Conservation (phyloP, 1,140 invertebrate genomes). For the Drosophila mauritiana region DNA sequence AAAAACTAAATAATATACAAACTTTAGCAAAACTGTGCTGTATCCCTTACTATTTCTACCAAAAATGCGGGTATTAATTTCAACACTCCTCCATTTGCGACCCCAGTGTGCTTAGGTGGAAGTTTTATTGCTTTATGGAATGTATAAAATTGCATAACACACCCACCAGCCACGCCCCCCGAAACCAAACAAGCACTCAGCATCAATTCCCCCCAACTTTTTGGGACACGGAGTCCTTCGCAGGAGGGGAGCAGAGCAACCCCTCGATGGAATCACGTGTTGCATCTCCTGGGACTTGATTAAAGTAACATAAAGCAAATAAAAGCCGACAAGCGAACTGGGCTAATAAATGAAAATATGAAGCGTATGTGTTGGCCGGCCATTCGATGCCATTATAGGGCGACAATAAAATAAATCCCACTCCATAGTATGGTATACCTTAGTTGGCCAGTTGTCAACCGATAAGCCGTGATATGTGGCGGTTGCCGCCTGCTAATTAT, state of each 20-base stretch:
- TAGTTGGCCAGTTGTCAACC: slow-evolving; percentile 39
- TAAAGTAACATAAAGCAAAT: slow-evolving; percentile 82
- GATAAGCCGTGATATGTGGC: slow-evolving; percentile 50
- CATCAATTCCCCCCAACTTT: slow-evolving; percentile 6
- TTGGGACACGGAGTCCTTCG: neutral
- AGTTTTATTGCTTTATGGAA: slow-evolving; percentile 76
- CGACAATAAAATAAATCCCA: slow-evolving; percentile 22
- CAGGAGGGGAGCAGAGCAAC: slow-evolving; percentile 27
- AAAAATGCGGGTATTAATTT: slow-evolving; percentile 18
- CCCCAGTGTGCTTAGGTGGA: slow-evolving; percentile 50
- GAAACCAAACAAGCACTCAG: slow-evolving; percentile 4
- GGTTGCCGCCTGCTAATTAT: slow-evolving; percentile 68
- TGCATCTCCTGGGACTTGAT: slow-evolving; percentile 84
- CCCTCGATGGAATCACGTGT: slow-evolving; percentile 76
- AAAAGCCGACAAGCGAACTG: slow-evolving; percentile 60
- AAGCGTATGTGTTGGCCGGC: slow-evolving; percentile 55
- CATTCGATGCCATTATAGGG: slow-evolving; percentile 39
- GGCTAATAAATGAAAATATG: slow-evolving; percentile 83
- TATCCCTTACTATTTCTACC: neutral
- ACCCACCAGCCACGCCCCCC: slow-evolving; percentile 50
- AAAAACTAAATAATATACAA: neutral
- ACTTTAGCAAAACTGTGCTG: neutral
- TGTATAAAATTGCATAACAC: slow-evolving; percentile 73
- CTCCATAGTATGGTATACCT: neutral
- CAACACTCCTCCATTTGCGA: neutral